A percentile compares a stretch with the other conserved stretches of the same genome.
Conservation (phyloP, 2,888 invertebrate species). For the Euzetes globulus region DNA sequence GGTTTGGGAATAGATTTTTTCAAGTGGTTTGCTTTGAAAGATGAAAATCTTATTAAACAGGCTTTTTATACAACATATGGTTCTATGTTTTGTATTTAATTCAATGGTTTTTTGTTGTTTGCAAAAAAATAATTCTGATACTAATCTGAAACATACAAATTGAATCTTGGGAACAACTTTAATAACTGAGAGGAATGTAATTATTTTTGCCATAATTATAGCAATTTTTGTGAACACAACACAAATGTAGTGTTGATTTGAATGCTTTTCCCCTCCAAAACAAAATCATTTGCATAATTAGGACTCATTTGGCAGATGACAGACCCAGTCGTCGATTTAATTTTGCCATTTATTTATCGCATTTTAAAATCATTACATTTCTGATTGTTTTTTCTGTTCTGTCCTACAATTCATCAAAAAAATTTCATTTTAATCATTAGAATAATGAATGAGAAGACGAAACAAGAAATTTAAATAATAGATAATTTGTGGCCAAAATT, state of each 20-base stretch:
- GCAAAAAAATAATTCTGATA: no score
- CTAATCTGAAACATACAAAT: no score
- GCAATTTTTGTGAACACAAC: not conserved
- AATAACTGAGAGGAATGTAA: no score
- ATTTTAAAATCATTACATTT: not conserved
- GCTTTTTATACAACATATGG: no score
- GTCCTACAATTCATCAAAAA: not conserved
- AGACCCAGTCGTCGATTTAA: not conserved
- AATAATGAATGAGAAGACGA: not conserved
- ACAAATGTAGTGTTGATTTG: not conserved
- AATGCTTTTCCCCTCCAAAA: not conserved
- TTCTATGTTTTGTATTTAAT: no score
- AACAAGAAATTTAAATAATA: not conserved
- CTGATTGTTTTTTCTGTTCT: not conserved
- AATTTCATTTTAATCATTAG: not conserved
- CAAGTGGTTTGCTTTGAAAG: no score
- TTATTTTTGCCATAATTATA: not conserved
- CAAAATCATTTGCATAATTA: constrained; percentile 1
- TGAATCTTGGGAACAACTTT: no score
- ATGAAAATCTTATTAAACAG: no score
- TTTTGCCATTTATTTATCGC: not conserved
- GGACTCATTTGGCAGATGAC: not conserved
- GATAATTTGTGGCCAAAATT: constrained; percentile 17
- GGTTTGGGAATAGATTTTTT: no score
- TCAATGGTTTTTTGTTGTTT: no score